Percentiles rank a stretch among this genome's conserved stretches.
These are phyloP conservation scores for Clanis bilineata DNA, from an alignment of 2,888 invertebrate genomes.

Conservation along the genomic window DNA sequence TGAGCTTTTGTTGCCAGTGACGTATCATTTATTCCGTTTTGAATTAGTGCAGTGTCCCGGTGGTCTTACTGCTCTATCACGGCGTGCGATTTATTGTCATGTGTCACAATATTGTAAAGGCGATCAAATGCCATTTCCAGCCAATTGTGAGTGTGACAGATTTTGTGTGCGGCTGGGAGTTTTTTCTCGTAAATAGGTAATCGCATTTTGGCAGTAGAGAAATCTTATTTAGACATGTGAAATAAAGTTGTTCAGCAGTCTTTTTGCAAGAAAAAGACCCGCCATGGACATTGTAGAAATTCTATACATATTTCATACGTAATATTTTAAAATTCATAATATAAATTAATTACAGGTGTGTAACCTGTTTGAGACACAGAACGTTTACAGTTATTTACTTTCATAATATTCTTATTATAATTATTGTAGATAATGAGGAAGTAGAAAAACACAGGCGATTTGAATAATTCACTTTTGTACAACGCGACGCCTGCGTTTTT, in stretches of 20 bases:
- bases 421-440: constrained; percentile 12
- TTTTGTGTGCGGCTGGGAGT: constrained; percentile 20
- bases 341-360: constrained; percentile 13
- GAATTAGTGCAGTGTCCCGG: constrained; percentile 56
- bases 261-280: background rate
- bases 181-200: constrained; percentile 21
- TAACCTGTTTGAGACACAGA: background rate
- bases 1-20: constrained; percentile 67
- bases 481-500: constrained; percentile 27
- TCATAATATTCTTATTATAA: constrained; percentile 9
- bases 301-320: too few relatives aligned
- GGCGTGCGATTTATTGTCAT: constrained; percentile 25
- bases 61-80: constrained; percentile 54
- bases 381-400: constrained; percentile 1
- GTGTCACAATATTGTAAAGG: constrained; percentile 72
- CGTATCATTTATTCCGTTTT: constrained; percentile 69
- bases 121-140: constrained; percentile 49
- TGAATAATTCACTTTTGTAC: constrained; percentile 10
- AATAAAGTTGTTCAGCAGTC: background rate
- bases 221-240: background rate
- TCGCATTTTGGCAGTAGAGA: background rate
- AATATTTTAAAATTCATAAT: background rate
- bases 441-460: constrained; percentile 8
- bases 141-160: constrained; percentile 34
- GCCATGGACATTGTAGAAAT: background rate